phyloP scores from a whole-genome alignment of 2,888 invertebrate species.

The Alcis repandata region DNA sequence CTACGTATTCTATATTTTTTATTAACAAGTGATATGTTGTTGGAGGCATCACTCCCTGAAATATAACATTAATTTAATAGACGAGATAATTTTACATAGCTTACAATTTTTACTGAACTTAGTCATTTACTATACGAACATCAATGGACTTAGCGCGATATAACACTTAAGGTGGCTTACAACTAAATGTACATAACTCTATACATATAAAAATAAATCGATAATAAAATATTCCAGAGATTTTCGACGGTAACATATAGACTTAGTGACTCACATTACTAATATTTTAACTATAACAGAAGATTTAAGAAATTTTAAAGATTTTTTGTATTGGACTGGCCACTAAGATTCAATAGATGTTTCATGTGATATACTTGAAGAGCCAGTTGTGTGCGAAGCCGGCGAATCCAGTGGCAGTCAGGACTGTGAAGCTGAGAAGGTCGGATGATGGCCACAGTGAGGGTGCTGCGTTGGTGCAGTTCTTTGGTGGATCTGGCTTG shows the following conservation, averaged over 20 bases:
- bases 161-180: conserved; percentile 81
- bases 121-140: conserved; percentile 61
- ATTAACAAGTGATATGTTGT: conserved; percentile 86
- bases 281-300: conserved; percentile 51
- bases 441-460: conserved; percentile 54
- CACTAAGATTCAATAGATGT: conserved; percentile 24
- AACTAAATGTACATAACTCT: conserved; percentile 73
- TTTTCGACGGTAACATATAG: conserved; percentile 66
- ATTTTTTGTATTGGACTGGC: conserved; percentile 38
- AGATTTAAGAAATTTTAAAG: conserved; percentile 44
- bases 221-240: conserved; percentile 58
- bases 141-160: conserved; percentile 79
- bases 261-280: conserved; percentile 56
- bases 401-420: conserved; percentile 55
- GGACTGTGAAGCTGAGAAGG: conserved; percentile 54
- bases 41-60: conserved; percentile 82
- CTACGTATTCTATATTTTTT: conserved; percentile 81
- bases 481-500: conserved; percentile 76
- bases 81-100: conserved; percentile 69
- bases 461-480: conserved; percentile 73
- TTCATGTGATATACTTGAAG: conserved; percentile 67
- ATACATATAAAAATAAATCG: conserved; percentile 60
- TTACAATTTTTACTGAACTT: conserved; percentile 71
- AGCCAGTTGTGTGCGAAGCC: conserved; percentile 60
- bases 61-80: conserved; percentile 74